These are phyloP conservation scores for Catocala sponsa DNA, from an alignment of 2,888 invertebrate genomes.

Conservation along the genomic window DNA sequence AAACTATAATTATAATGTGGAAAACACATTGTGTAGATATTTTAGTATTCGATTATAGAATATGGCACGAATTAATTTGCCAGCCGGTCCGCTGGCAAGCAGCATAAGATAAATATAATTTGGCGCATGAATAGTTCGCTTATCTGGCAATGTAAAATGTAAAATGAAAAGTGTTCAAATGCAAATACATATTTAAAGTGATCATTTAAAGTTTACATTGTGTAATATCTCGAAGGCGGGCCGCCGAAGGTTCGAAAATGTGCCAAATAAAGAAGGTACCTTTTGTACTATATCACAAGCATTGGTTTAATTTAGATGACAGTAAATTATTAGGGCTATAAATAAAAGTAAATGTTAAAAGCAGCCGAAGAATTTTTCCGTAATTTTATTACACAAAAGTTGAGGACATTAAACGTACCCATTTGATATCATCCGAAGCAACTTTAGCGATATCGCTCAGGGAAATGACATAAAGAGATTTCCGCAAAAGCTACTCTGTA, in stretches of 20 bases:
- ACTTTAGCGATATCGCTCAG: constrained; percentile 69
- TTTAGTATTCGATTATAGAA: constrained; percentile 38
- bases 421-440: constrained; percentile 68
- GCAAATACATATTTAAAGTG: constrained; percentile 15
- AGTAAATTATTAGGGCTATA: constrained; percentile 81
- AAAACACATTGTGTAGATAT: constrained; percentile 19
- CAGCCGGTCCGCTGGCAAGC: constrained; percentile 31
- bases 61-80: constrained; percentile 40
- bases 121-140: constrained; percentile 38
- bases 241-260: constrained; percentile 56
- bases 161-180: constrained; percentile 13
- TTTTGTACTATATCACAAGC: constrained; percentile 68
- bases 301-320: constrained; percentile 73
- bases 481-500: constrained; percentile 67
- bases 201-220: constrained; percentile 20
- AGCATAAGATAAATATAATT: constrained; percentile 36
- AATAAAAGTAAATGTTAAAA: constrained; percentile 83
- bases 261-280: constrained; percentile 67
- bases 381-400: constrained; percentile 83
- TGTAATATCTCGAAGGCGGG: constrained; percentile 19
- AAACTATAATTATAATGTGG: constrained; percentile 8
- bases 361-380: constrained; percentile 77
- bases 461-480: constrained; percentile 78
- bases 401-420: constrained; percentile 71
- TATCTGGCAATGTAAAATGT: constrained; percentile 39